These are phyloP conservation scores for Macrobrachium nipponense DNA, from an alignment of 1,140 invertebrate genomes.

Conservation along the genomic window DNA sequence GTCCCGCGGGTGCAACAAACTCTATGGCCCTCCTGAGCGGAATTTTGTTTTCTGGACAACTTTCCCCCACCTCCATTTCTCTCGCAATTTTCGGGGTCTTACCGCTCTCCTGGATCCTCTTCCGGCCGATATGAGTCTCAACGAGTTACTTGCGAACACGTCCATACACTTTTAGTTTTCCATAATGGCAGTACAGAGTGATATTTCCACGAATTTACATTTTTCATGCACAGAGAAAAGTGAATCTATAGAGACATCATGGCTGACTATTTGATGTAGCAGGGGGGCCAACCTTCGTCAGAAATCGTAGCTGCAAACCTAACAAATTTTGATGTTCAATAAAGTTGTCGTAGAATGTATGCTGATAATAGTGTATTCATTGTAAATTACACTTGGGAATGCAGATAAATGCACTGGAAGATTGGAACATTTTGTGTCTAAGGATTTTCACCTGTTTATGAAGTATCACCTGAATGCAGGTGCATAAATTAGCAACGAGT, in stretches of 20 bases:
- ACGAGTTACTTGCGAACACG: neutral
- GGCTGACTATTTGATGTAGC: conserved; percentile 57
- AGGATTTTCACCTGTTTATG: conserved; percentile 48
- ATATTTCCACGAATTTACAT: conserved; percentile 25
- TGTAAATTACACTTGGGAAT: too few species aligned
- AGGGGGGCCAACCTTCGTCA: conserved; percentile 31
- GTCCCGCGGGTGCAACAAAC: conserved; percentile 41
- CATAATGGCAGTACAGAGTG: conserved; percentile 19
- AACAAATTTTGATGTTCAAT: neutral
- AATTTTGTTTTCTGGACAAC: conserved; percentile 32
- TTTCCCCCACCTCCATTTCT: conserved; percentile 21
- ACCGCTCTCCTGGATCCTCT: conserved; percentile 48
- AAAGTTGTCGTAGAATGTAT: neutral
- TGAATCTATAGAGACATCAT: conserved; percentile 55
- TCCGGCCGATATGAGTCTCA: conserved; percentile 6
- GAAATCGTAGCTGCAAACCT: conserved; percentile 2
- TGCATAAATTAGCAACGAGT: neutral
- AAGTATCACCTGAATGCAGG: conserved; percentile 46
- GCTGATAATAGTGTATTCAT: too few species aligned
- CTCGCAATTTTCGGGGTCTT: conserved; percentile 27
- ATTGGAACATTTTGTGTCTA: too few species aligned
- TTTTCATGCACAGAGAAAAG: conserved; percentile 53
- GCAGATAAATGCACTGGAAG: too few species aligned
- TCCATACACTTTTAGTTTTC: conserved; percentile 45
- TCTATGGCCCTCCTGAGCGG: neutral